Base-by-base conservation (phyloP, 2,113 vertebrate species). In the Pterophyllum scalare region DNA sequence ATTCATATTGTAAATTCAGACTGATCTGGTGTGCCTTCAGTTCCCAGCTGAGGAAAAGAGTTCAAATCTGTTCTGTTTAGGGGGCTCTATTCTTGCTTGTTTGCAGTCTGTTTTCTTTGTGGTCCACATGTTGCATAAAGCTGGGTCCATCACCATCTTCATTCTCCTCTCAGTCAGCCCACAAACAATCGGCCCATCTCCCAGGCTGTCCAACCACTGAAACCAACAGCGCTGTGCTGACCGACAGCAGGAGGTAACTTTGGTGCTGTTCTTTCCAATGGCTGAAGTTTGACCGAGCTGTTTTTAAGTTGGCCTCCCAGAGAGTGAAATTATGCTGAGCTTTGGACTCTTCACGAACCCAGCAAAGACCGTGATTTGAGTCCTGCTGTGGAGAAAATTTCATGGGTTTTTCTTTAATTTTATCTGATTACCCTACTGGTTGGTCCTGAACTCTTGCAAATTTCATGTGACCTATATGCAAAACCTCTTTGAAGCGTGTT, bases 221-320 rank as follows among this genome's bases (percentile, higher is more conserved):
- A 79, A 79, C 62, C 75, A 59, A 4, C 40, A 64, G 49, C 0
- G 22, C 35, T 33, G 46, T 11, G 3, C 77, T 75, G 65, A 52
- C 67, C 59, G 38, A 7, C 38, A n/a, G 22, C 26, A 26, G 52
- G 81, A 78, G 81, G 61, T 52, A 33, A 56, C 60, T 46, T 57
- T 26, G 52, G 52, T 54, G 14, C 72, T 40, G 33, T 75, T 40
- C 24, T 60, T 72, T 54, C 43, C 67, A 72, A 54, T 2, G 11
- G 17, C 46, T 72, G 46, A 72, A 72, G 46, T 83, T 64, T 58
- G 35, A 72, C 67, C 6, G 17, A 72, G 67, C 67, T 72, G 67
- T n/a, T 72, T 72, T 72, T 72, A 54, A 24, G 31, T 40, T 20
- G 26, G 26, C 28, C 20, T 79, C 60, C 67, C 46, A 28, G 35